A percentile compares a stretch with the other conserved stretches of the same genome.
Evolutionary conservation across 2,888 invertebrate genomes (phyloP).

Genomic region (Noctua fimbriata): DNA sequence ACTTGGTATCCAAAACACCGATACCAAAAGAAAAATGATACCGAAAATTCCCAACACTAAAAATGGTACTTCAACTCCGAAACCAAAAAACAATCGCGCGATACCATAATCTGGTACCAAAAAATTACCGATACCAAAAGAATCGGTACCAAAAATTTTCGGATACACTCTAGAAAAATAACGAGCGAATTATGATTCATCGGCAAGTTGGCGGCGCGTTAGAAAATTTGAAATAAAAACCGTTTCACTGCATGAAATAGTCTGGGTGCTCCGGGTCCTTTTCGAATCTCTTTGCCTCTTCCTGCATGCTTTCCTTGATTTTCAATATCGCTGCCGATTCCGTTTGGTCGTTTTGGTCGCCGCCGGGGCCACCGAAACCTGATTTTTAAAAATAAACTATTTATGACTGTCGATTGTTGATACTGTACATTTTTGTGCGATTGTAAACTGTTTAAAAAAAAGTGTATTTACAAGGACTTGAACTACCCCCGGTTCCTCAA

Average conservation of each 20-base stretch:
- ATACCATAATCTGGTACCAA: constrained; percentile 33
- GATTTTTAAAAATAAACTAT: constrained; percentile 72
- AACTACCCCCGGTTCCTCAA: no score
- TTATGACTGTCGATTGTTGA: constrained; percentile 59
- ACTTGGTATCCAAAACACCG: constrained; percentile 51
- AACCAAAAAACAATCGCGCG: constrained; percentile 33
- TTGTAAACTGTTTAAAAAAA: constrained; percentile 79
- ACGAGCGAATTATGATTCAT: constrained; percentile 35
- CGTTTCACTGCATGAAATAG: constrained; percentile 98
- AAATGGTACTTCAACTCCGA: constrained; percentile 44
- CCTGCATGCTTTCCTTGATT: constrained; percentile 99
- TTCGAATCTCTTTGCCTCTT: constrained; percentile 99
- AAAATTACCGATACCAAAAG: constrained; percentile 54
- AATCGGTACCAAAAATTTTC: constrained; percentile 32
- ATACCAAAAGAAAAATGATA: constrained; percentile 58
- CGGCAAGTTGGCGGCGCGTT: constrained; percentile 66
- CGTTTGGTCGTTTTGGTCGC: constrained; percentile 95
- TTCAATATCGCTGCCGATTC: constrained; percentile 99
- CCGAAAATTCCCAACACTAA: constrained; percentile 52
- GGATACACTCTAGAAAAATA: constrained; percentile 13
- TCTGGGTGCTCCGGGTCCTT: constrained; percentile 99
- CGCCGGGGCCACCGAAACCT: constrained; percentile 90
- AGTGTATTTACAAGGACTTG: constrained; percentile 8
- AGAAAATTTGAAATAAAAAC: constrained; percentile 46
- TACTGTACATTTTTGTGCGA: constrained; percentile 43